phyloP scores from a whole-genome alignment of 2,113 vertebrate genomes.

The Hemicordylus capensis region DNA sequence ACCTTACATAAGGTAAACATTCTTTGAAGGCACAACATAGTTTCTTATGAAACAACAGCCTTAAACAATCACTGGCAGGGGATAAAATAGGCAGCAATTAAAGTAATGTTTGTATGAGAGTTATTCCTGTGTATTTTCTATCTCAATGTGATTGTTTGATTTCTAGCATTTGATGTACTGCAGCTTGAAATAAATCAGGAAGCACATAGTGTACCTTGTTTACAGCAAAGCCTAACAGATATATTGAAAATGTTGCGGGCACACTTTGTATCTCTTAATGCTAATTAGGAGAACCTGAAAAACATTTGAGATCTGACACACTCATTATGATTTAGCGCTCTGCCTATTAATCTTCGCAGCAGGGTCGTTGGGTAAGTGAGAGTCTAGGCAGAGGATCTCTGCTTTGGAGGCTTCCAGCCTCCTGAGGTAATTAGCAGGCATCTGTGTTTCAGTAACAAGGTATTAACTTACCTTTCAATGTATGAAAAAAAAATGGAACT shows the following conservation, averaged over 20 bases:
- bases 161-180: conserved; percentile 55
- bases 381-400: conserved; percentile 60
- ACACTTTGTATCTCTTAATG: conserved; percentile 51
- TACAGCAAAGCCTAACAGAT: conserved; percentile 30
- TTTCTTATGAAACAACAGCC: conserved; percentile 60
- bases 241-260: conserved; percentile 33
- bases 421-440: conserved; percentile 78
- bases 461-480: conserved; percentile 74
- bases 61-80: conserved; percentile 73
- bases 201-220: conserved; percentile 52
- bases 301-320: conserved; percentile 71
- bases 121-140: conserved; percentile 42
- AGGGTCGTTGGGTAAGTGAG: conserved; percentile 69
- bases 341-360: conserved; percentile 75
- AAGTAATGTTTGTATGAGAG: conserved; percentile 59
- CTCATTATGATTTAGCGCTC: conserved; percentile 71
- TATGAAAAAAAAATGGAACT: conserved; percentile 61
- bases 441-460: conserved; percentile 71
- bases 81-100: conserved; percentile 64
- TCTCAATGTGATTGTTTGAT: conserved; percentile 50
- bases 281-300: conserved; percentile 72
- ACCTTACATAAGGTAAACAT: conserved; percentile 53
- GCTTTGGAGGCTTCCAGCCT: conserved; percentile 64
- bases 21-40: conserved; percentile 65
- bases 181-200: conserved; percentile 32